A percentile compares a stretch with the other conserved stretches of the same genome.
Evolutionary conservation across 2,888 invertebrate genomes (phyloP).

Genomic region (Homarus gammarus): DNA sequence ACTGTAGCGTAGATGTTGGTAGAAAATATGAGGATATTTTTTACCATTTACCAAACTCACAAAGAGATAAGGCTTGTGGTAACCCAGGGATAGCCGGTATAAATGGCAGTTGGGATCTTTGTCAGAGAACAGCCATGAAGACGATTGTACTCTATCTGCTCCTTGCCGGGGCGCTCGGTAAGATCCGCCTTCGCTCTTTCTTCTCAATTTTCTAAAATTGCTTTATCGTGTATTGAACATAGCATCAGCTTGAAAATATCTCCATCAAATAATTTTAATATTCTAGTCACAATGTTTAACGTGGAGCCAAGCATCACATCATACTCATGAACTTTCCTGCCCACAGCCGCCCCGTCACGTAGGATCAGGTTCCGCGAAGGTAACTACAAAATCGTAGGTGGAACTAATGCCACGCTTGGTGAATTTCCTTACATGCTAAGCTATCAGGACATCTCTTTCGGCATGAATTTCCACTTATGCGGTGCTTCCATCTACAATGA

Average conservation of each 20-base stretch:
- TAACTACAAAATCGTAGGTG: conserved; percentile 62
- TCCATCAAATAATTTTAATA: too few species aligned
- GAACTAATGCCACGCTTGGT: conserved; percentile 47
- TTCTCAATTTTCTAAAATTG: not conserved
- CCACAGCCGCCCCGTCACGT: conserved; percentile 55
- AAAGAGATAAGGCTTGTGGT: conserved; percentile 8
- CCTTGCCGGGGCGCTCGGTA: conserved; percentile 43
- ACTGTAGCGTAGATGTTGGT: too few species aligned
- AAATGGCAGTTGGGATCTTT: not conserved
- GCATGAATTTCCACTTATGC: conserved; percentile 63
- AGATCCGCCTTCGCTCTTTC: not conserved
- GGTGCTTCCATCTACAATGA: conserved; percentile 69
- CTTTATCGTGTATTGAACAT: too few species aligned
- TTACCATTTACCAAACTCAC: too few species aligned
- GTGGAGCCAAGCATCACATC: too few species aligned
- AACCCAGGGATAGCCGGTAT: not conserved
- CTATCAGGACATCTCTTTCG: conserved; percentile 60
- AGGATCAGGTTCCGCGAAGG: conserved; percentile 51
- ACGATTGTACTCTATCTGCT: conserved; percentile 40
- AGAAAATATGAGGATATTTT: too few species aligned
- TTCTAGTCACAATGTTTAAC: too few species aligned
- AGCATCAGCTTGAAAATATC: too few species aligned
- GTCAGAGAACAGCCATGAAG: conserved; percentile 39
- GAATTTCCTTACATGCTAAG: conserved; percentile 64
- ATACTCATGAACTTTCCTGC: not conserved